Evolutionary conservation across 1,140 invertebrate species (phyloP).

Genomic region (Calliopsis andreniformis): DNA sequence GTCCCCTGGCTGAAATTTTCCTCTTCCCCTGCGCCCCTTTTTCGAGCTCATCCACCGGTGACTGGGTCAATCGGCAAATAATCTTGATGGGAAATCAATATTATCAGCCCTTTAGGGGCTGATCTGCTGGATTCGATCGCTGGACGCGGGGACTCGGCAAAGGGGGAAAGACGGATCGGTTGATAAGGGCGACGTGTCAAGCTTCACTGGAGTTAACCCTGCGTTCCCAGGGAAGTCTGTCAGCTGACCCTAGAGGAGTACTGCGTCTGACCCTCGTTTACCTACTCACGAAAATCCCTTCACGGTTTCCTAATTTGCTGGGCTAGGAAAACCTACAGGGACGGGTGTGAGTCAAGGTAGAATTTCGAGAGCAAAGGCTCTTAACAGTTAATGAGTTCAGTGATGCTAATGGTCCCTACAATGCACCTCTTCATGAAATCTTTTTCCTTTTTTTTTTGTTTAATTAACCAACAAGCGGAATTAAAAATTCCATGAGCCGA

Average conservation of each 20-base stretch:
- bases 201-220: too few relatives aligned
- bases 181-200: too few relatives aligned
- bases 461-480: too few relatives aligned
- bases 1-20: background rate
- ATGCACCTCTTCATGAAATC: too few relatives aligned
- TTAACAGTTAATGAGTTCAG: too few relatives aligned
- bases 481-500: too few relatives aligned
- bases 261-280: background rate
- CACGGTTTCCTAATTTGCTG: background rate
- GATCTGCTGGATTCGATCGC: background rate
- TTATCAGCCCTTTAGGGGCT: background rate
- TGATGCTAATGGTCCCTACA: too few relatives aligned
- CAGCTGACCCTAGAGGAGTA: background rate
- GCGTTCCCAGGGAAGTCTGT: background rate
- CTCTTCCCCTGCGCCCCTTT: background rate
- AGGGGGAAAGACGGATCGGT: too few relatives aligned
- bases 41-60: background rate
- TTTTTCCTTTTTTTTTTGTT: too few relatives aligned
- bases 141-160: too few relatives aligned
- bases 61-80: slow-evolving; percentile 14
- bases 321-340: background rate
- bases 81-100: background rate
- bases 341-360: too few relatives aligned
- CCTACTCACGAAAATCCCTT: background rate
- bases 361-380: too few relatives aligned